Base-by-base conservation (phyloP, 2,888 invertebrate species). In the Ethmia dodecea region DNA sequence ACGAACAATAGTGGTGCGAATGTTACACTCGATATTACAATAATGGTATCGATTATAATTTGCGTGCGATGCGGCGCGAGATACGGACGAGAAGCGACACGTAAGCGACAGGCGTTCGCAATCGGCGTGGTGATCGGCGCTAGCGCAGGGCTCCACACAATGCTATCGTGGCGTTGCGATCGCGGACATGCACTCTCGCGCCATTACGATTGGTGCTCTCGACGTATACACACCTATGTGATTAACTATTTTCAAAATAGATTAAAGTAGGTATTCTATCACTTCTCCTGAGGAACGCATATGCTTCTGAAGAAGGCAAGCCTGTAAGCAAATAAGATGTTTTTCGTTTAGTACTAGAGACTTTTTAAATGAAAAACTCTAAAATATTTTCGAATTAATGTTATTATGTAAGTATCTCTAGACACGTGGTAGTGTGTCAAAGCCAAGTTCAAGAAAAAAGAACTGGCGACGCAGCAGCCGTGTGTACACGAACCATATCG, bases 31-130 rank as follows among this genome's bases (percentile, higher is more conserved):
- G 69, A 77, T 83, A 79, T 83, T 80, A 84, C 84, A 84, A 86
- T 86, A 86, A 83, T 84, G 81, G 84, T 83, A 83, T 86, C 84
- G 84, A 80, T 84, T 83, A 86, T 86, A 86, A 86, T 86, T 86
- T 84, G 84, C 84, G 84, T 86, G 81, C 77, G 84, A 86, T 84
- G 70, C 71, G 68, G 68, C 62, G 47, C 44, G 68, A 66, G 84
- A 83, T 84, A 84, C 57, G 61, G 66, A 65, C 60, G 65, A 59
- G 67, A 73, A 72, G 76, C 79, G 83, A 83, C 83, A 75, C 67
- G 72, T 79, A 78, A 83, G 78, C 78, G 84, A 84, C 83, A 83
- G 83, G 68, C 71, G 63, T 59, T 58, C 65, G 71, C 70, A 75
- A 83, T 83, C 81, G 76, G 63, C 73, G 73, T 63, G 70, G 76